Base-by-base conservation (phyloP, 2,113 vertebrate species). In the Paradisaea rubra region DNA sequence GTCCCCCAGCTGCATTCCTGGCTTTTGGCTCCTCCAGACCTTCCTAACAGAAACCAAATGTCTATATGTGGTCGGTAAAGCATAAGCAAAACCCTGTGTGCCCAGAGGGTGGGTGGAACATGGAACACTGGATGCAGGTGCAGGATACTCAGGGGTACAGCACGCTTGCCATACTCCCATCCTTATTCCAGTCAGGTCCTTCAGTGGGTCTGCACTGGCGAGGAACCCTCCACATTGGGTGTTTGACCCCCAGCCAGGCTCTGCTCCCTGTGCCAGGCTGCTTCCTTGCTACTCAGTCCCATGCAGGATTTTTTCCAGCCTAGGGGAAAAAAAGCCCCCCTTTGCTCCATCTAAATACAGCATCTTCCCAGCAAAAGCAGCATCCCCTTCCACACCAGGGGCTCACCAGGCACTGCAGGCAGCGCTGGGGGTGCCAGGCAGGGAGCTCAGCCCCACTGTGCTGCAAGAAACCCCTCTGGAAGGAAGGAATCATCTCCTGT, bases 141-240 rank as follows among this genome's bases (percentile, higher is more conserved):
- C 37, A 57, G 59, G 41, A 83, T 31, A 22, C 16, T 11, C 35
- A 5, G 33, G 37, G 24, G 37, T 73, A 56, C n/a, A 23, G 31
- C 28, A 28, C 0, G 1, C 7, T 39, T 47, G 42, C 42, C 11
- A 6, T 25, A 47, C 8, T 13, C 37, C 28, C 7, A 0, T 68
- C 63, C 49, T 44, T 31, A 28, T 50, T 70, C 35, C 44, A 35
- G 6, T 3, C 0, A 0, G 30, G 37, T 74, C 60, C 31, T 79
- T 74, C n/a, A 11, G 47, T 33, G 44, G 10, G 15, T 73, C 61
- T 79, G 25, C 1, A 1, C 3, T 33, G 27, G 22, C 20, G 7
- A 10, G 18, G 11, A 53, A 8, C 22, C 8, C 50, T 8, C 39
- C 9, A 28, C 2, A 1, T 0, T 47, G 45, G 19, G 10, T 73